These are phyloP conservation scores for Hozukius guyotensis DNA, from an alignment of 2,797 vertebrate genomes.

Conservation along the genomic window DNA sequence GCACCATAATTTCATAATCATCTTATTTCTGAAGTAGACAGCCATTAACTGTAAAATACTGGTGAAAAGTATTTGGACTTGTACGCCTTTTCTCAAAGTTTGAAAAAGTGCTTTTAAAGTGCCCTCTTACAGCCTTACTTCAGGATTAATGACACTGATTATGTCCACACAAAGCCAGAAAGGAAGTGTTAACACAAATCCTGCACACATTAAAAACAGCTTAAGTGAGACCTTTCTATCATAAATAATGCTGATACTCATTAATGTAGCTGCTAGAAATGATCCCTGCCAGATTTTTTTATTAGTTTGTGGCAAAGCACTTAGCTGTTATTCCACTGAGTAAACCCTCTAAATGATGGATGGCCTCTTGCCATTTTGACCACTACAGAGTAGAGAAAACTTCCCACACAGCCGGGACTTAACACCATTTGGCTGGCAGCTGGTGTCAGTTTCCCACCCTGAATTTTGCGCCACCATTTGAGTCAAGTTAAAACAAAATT, in stretches of 20 bases:
- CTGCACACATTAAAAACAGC: background rate
- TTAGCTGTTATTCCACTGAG: background rate
- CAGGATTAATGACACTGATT: background rate
- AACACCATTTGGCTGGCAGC: slow-evolving; percentile 17
- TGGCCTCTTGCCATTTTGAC: slow-evolving; percentile 16
- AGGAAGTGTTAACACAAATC: background rate
- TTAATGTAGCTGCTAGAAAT: background rate
- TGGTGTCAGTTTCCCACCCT: slow-evolving; percentile 18
- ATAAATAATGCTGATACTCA: background rate
- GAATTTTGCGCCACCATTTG: background rate
- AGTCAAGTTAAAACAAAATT: slow-evolving; percentile 15
- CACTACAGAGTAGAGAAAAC: background rate
- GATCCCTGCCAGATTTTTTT: background rate
- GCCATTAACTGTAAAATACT: background rate
- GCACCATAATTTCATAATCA: background rate
- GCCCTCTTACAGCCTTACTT: background rate
- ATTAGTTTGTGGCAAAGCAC: background rate
- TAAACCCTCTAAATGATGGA: background rate
- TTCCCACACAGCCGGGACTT: slow-evolving; percentile 15
- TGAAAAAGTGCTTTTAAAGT: background rate
- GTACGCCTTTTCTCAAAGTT: background rate
- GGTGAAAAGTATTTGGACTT: background rate
- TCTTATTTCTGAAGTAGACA: background rate
- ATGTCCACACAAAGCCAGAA: background rate
- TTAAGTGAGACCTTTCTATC: background rate